Evolutionary conservation across 2,113 vertebrate genomes (phyloP), one percentile per base, ranked within the genome.

Genomic region (Dinomys branickii): DNA sequence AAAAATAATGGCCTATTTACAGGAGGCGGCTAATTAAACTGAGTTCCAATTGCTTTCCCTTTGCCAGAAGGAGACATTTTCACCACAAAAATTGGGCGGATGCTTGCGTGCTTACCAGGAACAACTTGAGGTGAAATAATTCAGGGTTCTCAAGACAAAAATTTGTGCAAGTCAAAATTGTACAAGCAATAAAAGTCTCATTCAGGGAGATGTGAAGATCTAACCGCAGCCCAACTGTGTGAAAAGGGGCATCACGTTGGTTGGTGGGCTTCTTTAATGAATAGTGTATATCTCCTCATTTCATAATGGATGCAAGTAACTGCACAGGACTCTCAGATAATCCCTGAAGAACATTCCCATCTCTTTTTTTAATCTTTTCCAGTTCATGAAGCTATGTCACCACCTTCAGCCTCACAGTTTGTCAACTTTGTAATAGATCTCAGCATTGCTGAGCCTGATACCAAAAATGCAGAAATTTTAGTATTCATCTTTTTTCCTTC

Each of bases 31-130:
- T 99, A 98, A 99, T 99, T 99, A 99, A 98, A 98, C 98, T 94
- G 98, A 98, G 94, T 96, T 99, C 98, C 98, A 98, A 98, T 99
- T 98, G 98, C 98, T 98, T 98, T 98, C 97, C 80, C 98, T 98
- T 99, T 98, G 98, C 98, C 98, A 98, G 98, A 98, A 98, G 98
- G 98, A 98, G 98, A 97, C 98, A 98, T 98, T 99, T 99, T 98
- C 98, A 98, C 97, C 97, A 97, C 97, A 98, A 99, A 98, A 98
- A 98, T 92, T 95, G 97, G 95, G 96, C 80, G 94, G 95, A 98
- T 98, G 95, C 97, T 97, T 96, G 90, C 94, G 50, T 97, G 97
- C 98, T 98, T 98, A 97, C 97, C 90, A 96, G 94, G 97, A 98
- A 98, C 95, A 98, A 98, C 95, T 95, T 67, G 83, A 97, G 98